Evolutionary conservation across 2,797 vertebrate species (phyloP), one percentile per base, ranked within the genome.

Genomic region (Argyrosomus regius): DNA sequence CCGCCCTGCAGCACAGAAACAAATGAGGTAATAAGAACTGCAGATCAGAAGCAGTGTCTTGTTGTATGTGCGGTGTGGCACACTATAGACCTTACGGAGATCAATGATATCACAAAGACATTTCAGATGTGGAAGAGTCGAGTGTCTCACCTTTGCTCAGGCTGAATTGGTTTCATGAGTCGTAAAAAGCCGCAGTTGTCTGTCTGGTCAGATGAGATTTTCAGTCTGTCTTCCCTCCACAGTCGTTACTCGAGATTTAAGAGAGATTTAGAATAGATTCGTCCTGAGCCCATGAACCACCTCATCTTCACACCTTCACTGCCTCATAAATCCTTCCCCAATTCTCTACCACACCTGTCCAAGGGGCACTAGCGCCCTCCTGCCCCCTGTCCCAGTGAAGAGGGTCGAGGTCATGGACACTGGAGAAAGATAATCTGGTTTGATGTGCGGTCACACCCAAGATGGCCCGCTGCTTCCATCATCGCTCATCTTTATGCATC

Each of bases 401-500:
- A 60, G 72, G 81, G 16, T 31, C 43, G 77, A 85, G 88, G 89
- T 93, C 91, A 92, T 24, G 89, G 92, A 77, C 78, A 22, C 68
- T 61, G 50, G 54, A 75, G 81, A 71, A 26, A 83, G 60, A 86
- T 91, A 68, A 90, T 89, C 77, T 80, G 72, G 64, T 89, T 88
- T 90, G 83, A 91, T 92, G 85, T 90, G 86, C 68, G 43, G 82
- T 84, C 87, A 75, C 69, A 80, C 61, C 75, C 54, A 75, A 68
- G 71, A 82, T 87, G 85, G 72, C 81, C 80, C 16, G 35, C 79
- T 77, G 80, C 68, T 72, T 66, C 59, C 66, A 82, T 89, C 89
- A 88, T 93, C 59, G 3, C 87, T 94, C 91, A 93, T 88, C 77
- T 93, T 92, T 92, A 93, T 92, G 83, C 83, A 87, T 73, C 71